Base-by-base conservation (phyloP, 2,797 vertebrate species). In the Paedocypris micromegethes region DNA sequence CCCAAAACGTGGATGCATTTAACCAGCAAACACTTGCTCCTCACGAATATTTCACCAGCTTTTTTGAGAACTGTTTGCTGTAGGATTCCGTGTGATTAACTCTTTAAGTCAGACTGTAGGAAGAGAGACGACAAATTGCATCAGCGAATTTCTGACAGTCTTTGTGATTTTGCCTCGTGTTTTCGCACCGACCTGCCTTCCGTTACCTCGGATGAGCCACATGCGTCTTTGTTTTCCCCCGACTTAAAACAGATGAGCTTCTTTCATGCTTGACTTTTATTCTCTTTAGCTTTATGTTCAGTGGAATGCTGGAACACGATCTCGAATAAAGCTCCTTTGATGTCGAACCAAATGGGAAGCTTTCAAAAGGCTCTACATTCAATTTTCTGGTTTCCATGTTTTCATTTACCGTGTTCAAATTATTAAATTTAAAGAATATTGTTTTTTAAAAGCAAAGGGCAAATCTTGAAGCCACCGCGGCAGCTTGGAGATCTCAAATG, bases 271-370 rank as follows among this genome's bases (percentile, higher is more conserved):
- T 0, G 3, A 37, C 53, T 59, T 70, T 60, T 39, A 48, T 41
- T 56, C 44, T 23, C 23, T 55, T 42, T 61, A 23, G 42, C 58
- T 66, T 61, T 48, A 6, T 72, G 64, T 46, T 46, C 23, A 6
- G 50, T 60, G 64, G 54, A 70, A 60, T 43, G n/a, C 63, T 67
- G 54, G 63, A 58, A 66, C 51, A 59, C 53, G 66, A 57, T 54
- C 64, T 55, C 62, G 57, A 67, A 64, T 66, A 58, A 51, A 60
- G 59, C 57, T 51, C 45, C 60, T 77, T 77, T 71, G 64, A 75
- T 68, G 52, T 68, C 52, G 8, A 49, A 71, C 37, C 58, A 58
- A 59, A 44, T 77, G 74, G 76, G 78, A 81, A 81, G 66, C 75
- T 77, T 73, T 65, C 63, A 66, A 73, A 80, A 69, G 69, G 70